Evolutionary conservation across 2,113 vertebrate genomes (phyloP), one percentile per base, ranked within the genome.

Genomic region (Prunella himalayana): DNA sequence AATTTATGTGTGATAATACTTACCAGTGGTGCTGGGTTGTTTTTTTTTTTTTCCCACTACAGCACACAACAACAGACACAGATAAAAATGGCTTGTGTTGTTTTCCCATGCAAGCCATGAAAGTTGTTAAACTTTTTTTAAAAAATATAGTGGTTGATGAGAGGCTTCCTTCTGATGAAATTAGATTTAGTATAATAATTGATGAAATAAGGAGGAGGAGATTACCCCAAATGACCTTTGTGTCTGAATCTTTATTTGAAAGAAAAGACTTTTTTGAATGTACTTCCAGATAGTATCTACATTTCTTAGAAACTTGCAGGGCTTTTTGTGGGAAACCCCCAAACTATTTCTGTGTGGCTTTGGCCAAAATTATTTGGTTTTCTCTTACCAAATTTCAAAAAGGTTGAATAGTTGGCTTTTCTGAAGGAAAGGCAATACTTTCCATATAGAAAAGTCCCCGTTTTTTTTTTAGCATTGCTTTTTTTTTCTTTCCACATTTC

Each of bases 371-470:
- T 79, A 72, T 76, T 94, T 92, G 84, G 91, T 79, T 97, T 96
- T 95, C 50, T 94, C 44, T 91, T 95, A 95, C 93, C 93, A 84
- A 89, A 92, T 95, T 96, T 94, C 84, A 82, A 89, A 96, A 95
- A 92, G 53, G n/a, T 95, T 97, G 90, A 95, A 96, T 94, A 96
- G 61, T 89, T 96, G 93, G 94, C 89, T 87, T 92, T 95, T 95
- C 63, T 80, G 66, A 92, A 84, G 73, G 94, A 82, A 95, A 95
- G 50, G 39, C 90, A 95, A 92, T 95, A 95, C 66, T 95, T 96
- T 95, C 91, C 83, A 23, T 88, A 81, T 39, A 64, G 63, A 86
- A 94, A 90, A 73, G 15, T 24, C 14, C 45, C 15, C 1, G 5
- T 75, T 42, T 88, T 93, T 88, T 93, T 69, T 82, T 57, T 64